phyloP scores from a whole-genome alignment of 2,888 invertebrate genomes.

The Sipha maydis region DNA sequence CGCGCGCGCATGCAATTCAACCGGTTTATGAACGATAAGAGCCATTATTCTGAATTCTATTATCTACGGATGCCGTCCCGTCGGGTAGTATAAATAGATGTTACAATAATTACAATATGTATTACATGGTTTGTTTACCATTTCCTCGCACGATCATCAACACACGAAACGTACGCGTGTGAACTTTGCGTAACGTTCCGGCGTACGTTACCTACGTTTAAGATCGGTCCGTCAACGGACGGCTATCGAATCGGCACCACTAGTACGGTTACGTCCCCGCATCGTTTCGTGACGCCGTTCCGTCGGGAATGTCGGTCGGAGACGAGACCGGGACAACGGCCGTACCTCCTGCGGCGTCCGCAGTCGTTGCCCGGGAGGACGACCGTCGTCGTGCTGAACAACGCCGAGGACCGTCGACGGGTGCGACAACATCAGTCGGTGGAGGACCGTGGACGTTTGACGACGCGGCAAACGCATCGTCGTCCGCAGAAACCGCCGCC shows the following conservation, averaged over 20 bases:
- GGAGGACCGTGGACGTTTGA: neutral
- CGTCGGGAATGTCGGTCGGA: conserved; percentile 20
- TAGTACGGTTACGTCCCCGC: neutral
- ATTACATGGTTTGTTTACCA: neutral
- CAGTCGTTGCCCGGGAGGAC: neutral
- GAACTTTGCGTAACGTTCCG: no score
- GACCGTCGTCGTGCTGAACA: neutral
- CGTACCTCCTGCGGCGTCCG: neutral
- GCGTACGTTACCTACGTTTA: no score
- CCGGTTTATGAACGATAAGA: neutral
- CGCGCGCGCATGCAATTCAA: neutral
- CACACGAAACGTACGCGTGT: no score
- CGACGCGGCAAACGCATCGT: neutral
- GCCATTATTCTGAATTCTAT: neutral
- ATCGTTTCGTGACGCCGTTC: neutral
- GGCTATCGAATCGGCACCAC: neutral
- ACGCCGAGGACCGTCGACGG: neutral
- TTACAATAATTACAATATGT: no score
- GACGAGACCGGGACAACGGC: neutral
- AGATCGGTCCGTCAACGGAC: neutral
- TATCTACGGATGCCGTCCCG: neutral
- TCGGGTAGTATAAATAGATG: neutral
- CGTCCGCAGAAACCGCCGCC: neutral
- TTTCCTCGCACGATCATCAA: neutral
- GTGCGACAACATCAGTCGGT: neutral